A percentile compares a stretch with the other conserved stretches of the same genome.
phyloP scores from a whole-genome alignment of 2,888 invertebrate genomes.

The Autographa pulchrina region DNA sequence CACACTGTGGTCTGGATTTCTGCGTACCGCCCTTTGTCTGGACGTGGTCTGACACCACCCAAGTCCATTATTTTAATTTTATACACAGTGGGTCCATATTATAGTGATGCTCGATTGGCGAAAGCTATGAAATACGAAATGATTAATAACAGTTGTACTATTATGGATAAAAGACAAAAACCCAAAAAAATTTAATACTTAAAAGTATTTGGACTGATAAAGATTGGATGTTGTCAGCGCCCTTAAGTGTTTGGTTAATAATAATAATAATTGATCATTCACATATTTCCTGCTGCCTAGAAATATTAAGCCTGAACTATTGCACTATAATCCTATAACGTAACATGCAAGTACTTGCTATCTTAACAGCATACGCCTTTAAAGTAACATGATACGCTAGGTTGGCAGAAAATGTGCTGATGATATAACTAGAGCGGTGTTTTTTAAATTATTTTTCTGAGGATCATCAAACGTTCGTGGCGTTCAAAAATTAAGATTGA shows the following conservation, averaged over 20 bases:
- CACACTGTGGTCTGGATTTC: constrained; percentile 5
- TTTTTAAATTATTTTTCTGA: background rate
- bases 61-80: background rate
- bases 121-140: background rate
- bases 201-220: background rate
- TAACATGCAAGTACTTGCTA: background rate
- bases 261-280: background rate
- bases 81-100: background rate
- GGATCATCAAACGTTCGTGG: too few species aligned
- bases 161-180: background rate
- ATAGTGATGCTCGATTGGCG: background rate
- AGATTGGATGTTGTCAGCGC: constrained; percentile 3
- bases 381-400: background rate
- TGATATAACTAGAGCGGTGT: background rate
- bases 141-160: background rate
- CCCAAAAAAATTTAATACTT: background rate
- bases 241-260: background rate
- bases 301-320: background rate
- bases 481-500: too few species aligned
- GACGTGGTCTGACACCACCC: background rate
- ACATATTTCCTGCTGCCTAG: background rate
- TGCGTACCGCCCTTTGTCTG: background rate
- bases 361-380: background rate
- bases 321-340: background rate
- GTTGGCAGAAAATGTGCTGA: background rate